phyloP scores from a whole-genome alignment of 2,797 vertebrate species.

The Serranus cabrilla region DNA sequence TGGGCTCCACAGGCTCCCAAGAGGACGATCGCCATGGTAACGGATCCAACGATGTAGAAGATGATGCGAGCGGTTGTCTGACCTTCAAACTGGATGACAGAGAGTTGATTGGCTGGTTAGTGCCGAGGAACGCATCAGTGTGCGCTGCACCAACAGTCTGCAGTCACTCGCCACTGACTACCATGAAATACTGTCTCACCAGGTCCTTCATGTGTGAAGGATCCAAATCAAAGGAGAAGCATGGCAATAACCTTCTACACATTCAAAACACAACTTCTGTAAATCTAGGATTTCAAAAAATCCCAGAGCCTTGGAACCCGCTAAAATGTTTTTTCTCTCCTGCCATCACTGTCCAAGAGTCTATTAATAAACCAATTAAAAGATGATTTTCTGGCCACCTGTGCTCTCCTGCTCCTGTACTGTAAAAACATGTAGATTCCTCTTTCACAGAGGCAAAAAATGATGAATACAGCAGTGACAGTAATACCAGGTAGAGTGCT shows the following conservation, averaged over 20 bases:
- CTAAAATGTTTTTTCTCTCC: background rate
- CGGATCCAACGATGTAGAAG: too few species aligned
- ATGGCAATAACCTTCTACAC: background rate
- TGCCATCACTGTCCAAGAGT: background rate
- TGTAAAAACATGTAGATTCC: background rate
- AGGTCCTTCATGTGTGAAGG: background rate
- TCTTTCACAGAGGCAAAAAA: background rate
- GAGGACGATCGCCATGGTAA: too few species aligned
- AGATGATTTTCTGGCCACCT: slow-evolving; percentile 7
- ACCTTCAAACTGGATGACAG: too few species aligned
- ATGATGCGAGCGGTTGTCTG: too few species aligned
- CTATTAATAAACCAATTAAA: slow-evolving; percentile 22
- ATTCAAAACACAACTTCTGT: background rate
- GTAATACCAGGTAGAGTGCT: background rate
- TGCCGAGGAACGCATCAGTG: too few species aligned
- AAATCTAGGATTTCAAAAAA: background rate
- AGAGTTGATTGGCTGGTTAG: too few species aligned
- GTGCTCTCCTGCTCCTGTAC: slow-evolving; percentile 5
- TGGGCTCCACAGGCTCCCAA: too few species aligned
- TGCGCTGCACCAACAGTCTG: background rate
- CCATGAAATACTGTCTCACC: background rate
- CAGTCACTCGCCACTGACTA: background rate
- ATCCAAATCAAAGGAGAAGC: background rate
- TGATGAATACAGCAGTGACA: background rate
- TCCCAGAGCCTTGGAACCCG: background rate